Evolutionary conservation across 2,113 vertebrate species (phyloP).

Genomic region (Callithrix jacchus): DNA sequence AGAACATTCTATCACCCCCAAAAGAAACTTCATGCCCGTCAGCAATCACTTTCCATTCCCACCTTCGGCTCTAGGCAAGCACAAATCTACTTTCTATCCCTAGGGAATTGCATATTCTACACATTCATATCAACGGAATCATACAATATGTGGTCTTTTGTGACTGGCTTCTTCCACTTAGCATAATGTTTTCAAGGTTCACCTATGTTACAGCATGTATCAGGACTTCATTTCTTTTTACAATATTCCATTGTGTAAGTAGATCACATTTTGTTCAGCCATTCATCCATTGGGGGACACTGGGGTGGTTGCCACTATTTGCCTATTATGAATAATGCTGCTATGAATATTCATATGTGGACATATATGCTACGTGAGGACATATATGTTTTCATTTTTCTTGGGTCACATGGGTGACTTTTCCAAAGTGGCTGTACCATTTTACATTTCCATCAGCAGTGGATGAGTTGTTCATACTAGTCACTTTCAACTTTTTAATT

Average conservation of each 20-base stretch:
- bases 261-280: background rate
- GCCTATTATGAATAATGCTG: conserved; percentile 26
- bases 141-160: background rate
- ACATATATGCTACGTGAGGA: background rate
- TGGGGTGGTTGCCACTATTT: background rate
- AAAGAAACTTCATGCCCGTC: conserved; percentile 36
- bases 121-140: conserved; percentile 13
- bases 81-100: conserved; percentile 33
- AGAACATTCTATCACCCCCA: conserved; percentile 29
- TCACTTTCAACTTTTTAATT: conserved; percentile 7
- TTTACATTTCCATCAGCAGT: background rate
- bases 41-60: background rate
- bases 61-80: conserved; percentile 12
- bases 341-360: background rate
- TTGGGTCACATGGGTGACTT: background rate
- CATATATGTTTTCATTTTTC: background rate
- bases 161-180: conserved; percentile 19
- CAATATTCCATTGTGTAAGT: background rate
- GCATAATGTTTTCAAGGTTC: background rate
- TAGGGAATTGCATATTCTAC: conserved; percentile 2
- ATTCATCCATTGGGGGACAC: background rate
- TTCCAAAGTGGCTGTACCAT: background rate
- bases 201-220: background rate
- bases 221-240: background rate
- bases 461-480: background rate